A percentile compares a stretch with the other conserved stretches of the same genome.
Conservation (phyloP, 2,888 invertebrate genomes). For the Argyra leucocephala region DNA sequence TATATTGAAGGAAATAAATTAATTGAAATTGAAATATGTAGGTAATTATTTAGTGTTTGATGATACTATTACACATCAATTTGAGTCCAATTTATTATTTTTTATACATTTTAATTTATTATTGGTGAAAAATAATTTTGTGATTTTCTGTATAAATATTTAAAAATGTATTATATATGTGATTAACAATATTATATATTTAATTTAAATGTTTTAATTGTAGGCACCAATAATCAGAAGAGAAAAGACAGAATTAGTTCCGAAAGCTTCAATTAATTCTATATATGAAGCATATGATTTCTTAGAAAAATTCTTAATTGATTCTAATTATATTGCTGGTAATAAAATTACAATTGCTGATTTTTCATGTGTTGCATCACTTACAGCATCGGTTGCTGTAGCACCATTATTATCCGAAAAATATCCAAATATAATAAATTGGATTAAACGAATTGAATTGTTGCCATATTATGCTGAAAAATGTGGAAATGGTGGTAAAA, state of each 20-base stretch:
- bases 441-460: slow-evolving; percentile 31
- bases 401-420: slow-evolving; percentile 23
- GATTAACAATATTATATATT: slow-evolving; percentile 32
- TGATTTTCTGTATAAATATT: slow-evolving; percentile 33
- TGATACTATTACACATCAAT: too few relatives aligned
- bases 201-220: neutral
- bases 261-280: slow-evolving; percentile 24
- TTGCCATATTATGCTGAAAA: slow-evolving; percentile 31
- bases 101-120: slow-evolving; percentile 9
- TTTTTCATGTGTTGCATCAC: slow-evolving; percentile 26
- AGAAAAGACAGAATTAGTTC: slow-evolving; percentile 19
- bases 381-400: slow-evolving; percentile 23
- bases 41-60: too few relatives aligned
- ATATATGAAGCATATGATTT: slow-evolving; percentile 23
- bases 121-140: slow-evolving; percentile 31
- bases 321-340: slow-evolving; percentile 26
- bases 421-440: slow-evolving; percentile 30
- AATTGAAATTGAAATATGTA: too few relatives aligned
- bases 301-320: slow-evolving; percentile 25
- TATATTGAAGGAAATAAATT: too few relatives aligned
- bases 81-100: too few relatives aligned
- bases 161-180: slow-evolving; percentile 28
- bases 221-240: too few relatives aligned
- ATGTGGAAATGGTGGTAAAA: slow-evolving; percentile 31
- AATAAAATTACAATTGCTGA: slow-evolving; percentile 31